Percentiles rank a stretch among this genome's conserved stretches.
phyloP scores from a whole-genome alignment of 2,888 invertebrate genomes.

The Petrolisthes cinctipes region DNA sequence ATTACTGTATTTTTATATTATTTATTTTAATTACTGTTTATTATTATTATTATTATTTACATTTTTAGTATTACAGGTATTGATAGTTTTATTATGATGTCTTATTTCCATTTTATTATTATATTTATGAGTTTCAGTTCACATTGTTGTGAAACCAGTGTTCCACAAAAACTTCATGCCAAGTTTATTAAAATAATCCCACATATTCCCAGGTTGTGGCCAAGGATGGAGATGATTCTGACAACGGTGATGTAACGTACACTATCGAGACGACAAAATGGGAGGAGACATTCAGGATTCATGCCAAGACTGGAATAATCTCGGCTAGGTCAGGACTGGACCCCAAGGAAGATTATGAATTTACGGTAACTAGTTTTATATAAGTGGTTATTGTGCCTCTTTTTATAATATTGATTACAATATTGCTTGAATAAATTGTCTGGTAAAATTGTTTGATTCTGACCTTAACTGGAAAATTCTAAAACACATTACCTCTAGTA shows the following conservation, averaged over 20 bases:
- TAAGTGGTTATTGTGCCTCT: background rate
- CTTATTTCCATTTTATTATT: background rate
- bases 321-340: slow-evolving; percentile 81
- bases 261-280: slow-evolving; percentile 69
- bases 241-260: slow-evolving; percentile 87
- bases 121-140: background rate
- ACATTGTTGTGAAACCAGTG: too few relatives aligned
- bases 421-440: too few relatives aligned
- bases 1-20: too few relatives aligned
- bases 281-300: slow-evolving; percentile 84
- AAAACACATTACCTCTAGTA: background rate
- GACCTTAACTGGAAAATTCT: background rate
- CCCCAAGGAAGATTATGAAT: slow-evolving; percentile 78
- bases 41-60: too few relatives aligned
- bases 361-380: slow-evolving; percentile 73
- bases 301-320: slow-evolving; percentile 84
- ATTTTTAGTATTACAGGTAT: background rate
- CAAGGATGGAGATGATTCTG: slow-evolving; percentile 84
- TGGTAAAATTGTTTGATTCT: background rate
- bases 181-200: background rate
- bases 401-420: background rate
- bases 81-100: background rate
- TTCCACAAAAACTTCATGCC: too few relatives aligned
- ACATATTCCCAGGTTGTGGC: slow-evolving; percentile 79
- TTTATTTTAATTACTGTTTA: background rate